Conservation (phyloP, 2,888 invertebrate species). For the Tridacna crocea region DNA sequence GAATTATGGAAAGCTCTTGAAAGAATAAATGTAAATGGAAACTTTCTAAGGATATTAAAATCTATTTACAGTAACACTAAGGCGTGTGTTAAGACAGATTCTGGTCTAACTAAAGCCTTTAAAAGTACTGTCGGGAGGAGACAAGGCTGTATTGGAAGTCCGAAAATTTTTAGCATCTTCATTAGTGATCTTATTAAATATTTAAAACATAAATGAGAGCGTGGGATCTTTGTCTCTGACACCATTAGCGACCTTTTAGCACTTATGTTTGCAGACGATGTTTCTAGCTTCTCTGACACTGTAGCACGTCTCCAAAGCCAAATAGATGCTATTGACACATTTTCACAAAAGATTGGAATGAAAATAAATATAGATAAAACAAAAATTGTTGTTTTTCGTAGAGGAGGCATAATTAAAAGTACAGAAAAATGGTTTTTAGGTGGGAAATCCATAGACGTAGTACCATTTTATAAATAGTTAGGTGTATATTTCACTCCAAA, state of each 20-base stretch:
- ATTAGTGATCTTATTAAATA: conserved; percentile 23
- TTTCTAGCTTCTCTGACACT: conserved; percentile 15
- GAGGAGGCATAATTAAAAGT: conserved; percentile 16
- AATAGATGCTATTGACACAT: conserved; percentile 8
- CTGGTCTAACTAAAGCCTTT: not conserved
- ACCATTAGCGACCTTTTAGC: not conserved
- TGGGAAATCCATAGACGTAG: conserved; percentile 14
- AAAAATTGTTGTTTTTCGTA: conserved; percentile 6
- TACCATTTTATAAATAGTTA: conserved; percentile 21
- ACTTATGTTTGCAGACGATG: conserved; percentile 19
- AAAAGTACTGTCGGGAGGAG: conserved; percentile 11
- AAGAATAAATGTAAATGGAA: conserved; percentile 6
- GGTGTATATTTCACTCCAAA: conserved; percentile 24
- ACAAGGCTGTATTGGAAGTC: conserved; percentile 16
- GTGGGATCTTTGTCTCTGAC: conserved; percentile 19
- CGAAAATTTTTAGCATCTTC: conserved; percentile 17
- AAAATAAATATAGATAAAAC: conserved; percentile 10
- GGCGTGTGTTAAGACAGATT: not conserved
- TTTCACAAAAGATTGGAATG: conserved; percentile 24
- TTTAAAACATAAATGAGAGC: conserved; percentile 11
- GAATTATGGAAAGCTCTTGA: conserved; percentile 25
- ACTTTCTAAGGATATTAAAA: conserved; percentile 17
- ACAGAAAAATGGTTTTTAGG: conserved; percentile 8
- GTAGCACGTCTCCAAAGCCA: conserved; percentile 9
- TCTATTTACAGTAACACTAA: conserved; percentile 19